Base-by-base conservation (phyloP, 2,113 vertebrate genomes). In the Pteropus alecto region DNA sequence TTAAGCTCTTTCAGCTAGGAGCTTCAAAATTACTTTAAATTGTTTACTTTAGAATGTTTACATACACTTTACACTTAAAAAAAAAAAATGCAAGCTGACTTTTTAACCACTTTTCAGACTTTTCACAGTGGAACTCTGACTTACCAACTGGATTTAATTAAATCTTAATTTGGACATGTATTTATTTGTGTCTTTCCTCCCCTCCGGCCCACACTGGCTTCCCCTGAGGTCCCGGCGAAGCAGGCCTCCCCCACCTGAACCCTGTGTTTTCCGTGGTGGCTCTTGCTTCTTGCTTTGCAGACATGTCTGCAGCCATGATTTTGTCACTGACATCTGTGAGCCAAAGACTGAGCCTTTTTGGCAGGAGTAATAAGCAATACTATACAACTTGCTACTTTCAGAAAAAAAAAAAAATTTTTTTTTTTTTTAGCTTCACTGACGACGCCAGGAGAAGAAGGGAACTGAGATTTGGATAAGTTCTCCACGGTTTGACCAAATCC, bases 21-120 rank as follows among this genome's bases (percentile, higher is more conserved):
- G 73, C 86, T 82, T 97, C 88, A 1, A 95, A 91, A 93, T 97
- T 89, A 41, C 76, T 90, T 96, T 76, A 60, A 94, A 81, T 86
- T 89, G 96, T 98, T 97, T 97, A 97, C 97, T 97, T 98, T 95
- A n/a, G 71, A 46, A 97, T 98, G 97, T 98, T 98, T 98, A 98
- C 97, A 97, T 88, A 94, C 78, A 89, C n/a, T 28, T 81, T 87
- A 95, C 94, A 94, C 97, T 94, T 97, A 54, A 63, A 87, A 68
- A 73, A 16, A 89, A 77, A 87, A 94, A 95, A 95, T 38, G 82
- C 86, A 93, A 95, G 86, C 94, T 96, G 95, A 86, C 94, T 96
- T 98, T 96, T 78, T 86, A 91, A 95, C 87, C 95, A 74, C 96
- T 93, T 95, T 96, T 89, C 73, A 24, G 51, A 94, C 89, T 93